Evolutionary conservation across 2,888 invertebrate genomes (phyloP).

Genomic region (Sinelater perroti): DNA sequence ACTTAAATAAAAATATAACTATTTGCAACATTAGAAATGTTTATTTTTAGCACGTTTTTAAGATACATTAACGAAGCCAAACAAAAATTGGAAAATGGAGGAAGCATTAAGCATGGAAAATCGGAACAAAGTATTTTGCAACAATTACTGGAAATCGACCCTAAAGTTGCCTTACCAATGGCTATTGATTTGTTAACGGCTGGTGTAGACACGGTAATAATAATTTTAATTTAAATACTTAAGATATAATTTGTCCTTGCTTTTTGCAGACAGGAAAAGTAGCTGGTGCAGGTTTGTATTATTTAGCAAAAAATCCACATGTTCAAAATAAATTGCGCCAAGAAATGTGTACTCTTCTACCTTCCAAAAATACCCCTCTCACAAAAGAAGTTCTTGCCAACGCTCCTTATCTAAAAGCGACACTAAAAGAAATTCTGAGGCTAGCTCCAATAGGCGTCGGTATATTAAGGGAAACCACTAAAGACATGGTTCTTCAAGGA

Average conservation of each 20-base stretch:
- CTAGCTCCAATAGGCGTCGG: slow-evolving; percentile 50
- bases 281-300: slow-evolving; percentile 59
- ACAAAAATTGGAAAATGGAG: slow-evolving; percentile 38
- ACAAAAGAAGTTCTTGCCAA: slow-evolving; percentile 56
- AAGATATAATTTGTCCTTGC: too few species aligned
- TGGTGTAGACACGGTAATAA: slow-evolving; percentile 78
- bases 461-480: slow-evolving; percentile 45
- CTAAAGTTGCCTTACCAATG: slow-evolving; percentile 71
- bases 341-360: slow-evolving; percentile 54
- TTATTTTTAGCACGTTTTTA: slow-evolving; percentile 44
- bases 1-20: too few species aligned
- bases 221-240: too few species aligned
- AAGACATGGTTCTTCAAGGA: slow-evolving; percentile 55
- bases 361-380: slow-evolving; percentile 50
- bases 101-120: slow-evolving; percentile 56
- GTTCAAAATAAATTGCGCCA: slow-evolving; percentile 58
- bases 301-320: slow-evolving; percentile 59
- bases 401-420: slow-evolving; percentile 67
- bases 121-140: slow-evolving; percentile 71
- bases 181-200: slow-evolving; percentile 75
- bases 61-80: slow-evolving; percentile 51
- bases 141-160: slow-evolving; percentile 69
- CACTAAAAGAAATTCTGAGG: slow-evolving; percentile 70
- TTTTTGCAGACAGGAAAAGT: slow-evolving; percentile 65
- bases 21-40: too few species aligned